Base-by-base conservation (phyloP, 2,888 invertebrate genomes). In the Adelphocoris suturalis region DNA sequence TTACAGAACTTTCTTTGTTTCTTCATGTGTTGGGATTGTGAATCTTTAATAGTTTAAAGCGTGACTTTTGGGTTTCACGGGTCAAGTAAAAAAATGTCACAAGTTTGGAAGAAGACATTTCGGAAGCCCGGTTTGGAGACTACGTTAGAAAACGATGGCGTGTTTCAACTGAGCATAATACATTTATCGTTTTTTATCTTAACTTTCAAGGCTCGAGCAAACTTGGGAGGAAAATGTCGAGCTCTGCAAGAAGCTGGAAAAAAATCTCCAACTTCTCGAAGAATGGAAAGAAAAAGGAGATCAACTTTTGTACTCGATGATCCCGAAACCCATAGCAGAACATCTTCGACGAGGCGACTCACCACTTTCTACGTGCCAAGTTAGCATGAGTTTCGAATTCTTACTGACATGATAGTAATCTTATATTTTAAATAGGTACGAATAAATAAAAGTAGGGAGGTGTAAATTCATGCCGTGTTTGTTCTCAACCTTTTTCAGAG, bases 231-330 rank as follows among this genome's bases (percentile, higher is more conserved):
- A 96, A 90, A 97, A 97, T 0, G 97, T 97, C 92, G 96, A 95
- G 92, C 95, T 97, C 90, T 96, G 97, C 57, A 95, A 95, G 89
- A 96, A 97, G 90, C 94, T 98, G 90, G 97, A 97, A 92, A 96
- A 96, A 92, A 97, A 96, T 57, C 95, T 97, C 92, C 94, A 95
- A 87, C 94, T 97, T 27, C 94, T 97, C 19, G 97, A 98, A 92
- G 96, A 96, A 52, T 98, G 97, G 97, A 97, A 97, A 93, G 95
- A 96, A 90, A 95, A 96, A 91, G 97, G 97, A 0, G 97, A 98
- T 92, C 97, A 97, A 91, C 94, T 98, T 5, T 94, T 98, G 0
- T 98, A 98, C 93, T 97, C 98, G 0, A 98, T 98, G 98, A 97
- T 98, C 92, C 98, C 98, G 0, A 96, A 96, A 92, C 95, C 96